Evolutionary conservation across 2,888 invertebrate genomes (phyloP), one percentile per base, ranked within the genome.

Genomic region (Unio delphinus): DNA sequence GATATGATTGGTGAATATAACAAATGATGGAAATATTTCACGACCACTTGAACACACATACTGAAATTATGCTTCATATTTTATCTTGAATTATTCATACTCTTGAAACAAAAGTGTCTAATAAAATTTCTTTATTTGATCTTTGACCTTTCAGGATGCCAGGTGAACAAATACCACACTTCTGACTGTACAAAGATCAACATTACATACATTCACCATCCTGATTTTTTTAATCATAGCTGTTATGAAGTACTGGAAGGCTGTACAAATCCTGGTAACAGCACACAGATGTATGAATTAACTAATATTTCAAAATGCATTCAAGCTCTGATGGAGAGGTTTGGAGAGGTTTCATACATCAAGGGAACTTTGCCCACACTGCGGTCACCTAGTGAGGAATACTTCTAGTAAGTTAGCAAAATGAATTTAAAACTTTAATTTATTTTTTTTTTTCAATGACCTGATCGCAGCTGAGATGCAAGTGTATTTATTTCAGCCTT

Each of bases 381-480:
- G 34, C 80, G 79, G 61, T 82, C 78, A 55, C 83, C 87, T 0
- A 84, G 83, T 67, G 85, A 86, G 56, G 87, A 87, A 61, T 87
- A 85, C 65, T 87, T 86, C 75, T 85, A 86, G 87, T 87, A 73
- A 83, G 86, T 80, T 15, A n/a, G 18, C 20, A 11, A 4, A 8
- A 67, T 20, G 11, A 58, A 28, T 68, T 64, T 65, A 26, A 58
- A 3, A 30, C 1, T 18, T 17, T 30, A 30, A 18, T 11, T 62
- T 30, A 23, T 34, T 18, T 62, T 34, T 30, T 23, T 62, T 61
- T 18, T 26, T 8, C 6, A 28, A 18, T 30, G 20, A 23, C 26
- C 18, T 45, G n/a, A 6, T 34, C n/a, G 23, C n/a, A 28, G 54
- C 11, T 45, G 45, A 45, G 45, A 45, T 45, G 8, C 45, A 11